phyloP scores from a whole-genome alignment of 1,140 invertebrate genomes.

The Ceratosolen fusciceps region DNA sequence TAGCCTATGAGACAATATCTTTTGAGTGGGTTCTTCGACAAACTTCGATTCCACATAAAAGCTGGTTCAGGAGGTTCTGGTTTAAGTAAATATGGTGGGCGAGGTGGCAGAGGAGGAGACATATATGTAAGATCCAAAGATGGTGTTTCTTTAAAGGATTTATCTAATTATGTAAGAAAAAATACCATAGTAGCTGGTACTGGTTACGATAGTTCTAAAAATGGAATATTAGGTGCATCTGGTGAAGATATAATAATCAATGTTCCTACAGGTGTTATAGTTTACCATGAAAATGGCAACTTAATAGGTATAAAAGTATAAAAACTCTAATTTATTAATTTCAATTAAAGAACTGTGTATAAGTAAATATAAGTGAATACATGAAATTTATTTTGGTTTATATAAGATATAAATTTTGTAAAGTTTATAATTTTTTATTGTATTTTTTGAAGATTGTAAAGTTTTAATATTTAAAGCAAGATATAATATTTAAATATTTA shows the following conservation, averaged over 20 bases:
- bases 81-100: conserved; percentile 82
- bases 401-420: too few species aligned
- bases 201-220: conserved; percentile 81
- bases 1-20: conserved; percentile 65
- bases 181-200: conserved; percentile 76
- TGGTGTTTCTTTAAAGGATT: conserved; percentile 73
- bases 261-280: conserved; percentile 84
- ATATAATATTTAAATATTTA: too few species aligned
- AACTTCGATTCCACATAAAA: conserved; percentile 79
- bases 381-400: too few species aligned
- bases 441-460: too few species aligned
- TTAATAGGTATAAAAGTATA: conserved; percentile 71
- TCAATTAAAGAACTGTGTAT: not conserved
- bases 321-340: conserved; percentile 7
- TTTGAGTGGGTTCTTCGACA: conserved; percentile 79
- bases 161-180: conserved; percentile 71
- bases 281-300: conserved; percentile 77
- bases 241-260: conserved; percentile 80
- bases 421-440: too few species aligned
- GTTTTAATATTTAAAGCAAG: not conserved
- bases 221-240: conserved; percentile 80
- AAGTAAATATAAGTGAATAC: too few species aligned
- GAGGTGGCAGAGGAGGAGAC: conserved; percentile 89
- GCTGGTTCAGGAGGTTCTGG: conserved; percentile 86
- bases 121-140: conserved; percentile 81